A percentile compares a stretch with the other conserved stretches of the same genome.
phyloP scores from a whole-genome alignment of 2,888 invertebrate species.

The Glaucopsyche alexis region DNA sequence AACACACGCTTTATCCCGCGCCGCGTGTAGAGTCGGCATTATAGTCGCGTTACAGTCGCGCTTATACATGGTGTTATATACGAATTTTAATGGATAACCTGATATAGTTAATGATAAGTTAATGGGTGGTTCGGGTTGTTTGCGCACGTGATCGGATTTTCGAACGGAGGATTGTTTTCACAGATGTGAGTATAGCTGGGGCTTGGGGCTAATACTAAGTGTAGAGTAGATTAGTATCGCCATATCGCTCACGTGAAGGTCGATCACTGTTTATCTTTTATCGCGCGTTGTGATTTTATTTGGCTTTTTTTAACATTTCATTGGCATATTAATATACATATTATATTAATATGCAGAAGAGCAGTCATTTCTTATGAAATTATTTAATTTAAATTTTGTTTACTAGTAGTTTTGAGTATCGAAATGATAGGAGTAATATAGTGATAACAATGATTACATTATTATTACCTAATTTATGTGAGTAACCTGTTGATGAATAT shows the following conservation, averaged over 20 bases:
- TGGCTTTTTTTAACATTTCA: background rate
- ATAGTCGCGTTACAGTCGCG: constrained; percentile 32
- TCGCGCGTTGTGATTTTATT: constrained; percentile 40
- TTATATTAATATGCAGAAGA: background rate
- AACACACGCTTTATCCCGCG: constrained; percentile 55
- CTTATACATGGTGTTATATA: constrained; percentile 26
- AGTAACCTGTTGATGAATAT: background rate
- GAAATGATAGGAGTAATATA: no score
- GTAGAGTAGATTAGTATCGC: constrained; percentile 17
- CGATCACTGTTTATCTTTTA: constrained; percentile 62
- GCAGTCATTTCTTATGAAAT: no score
- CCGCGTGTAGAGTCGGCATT: constrained; percentile 35
- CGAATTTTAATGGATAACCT: constrained; percentile 33
- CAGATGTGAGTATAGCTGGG: constrained; percentile 56
- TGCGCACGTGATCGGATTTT: constrained; percentile 69
- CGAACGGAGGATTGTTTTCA: constrained; percentile 49
- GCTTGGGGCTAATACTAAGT: constrained; percentile 23
- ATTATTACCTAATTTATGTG: no score
- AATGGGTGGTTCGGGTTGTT: constrained; percentile 59
- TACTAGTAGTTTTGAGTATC: no score
- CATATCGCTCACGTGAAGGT: constrained; percentile 51
- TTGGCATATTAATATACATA: background rate
- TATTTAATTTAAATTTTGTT: no score
- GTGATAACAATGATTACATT: no score
- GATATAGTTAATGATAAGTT: constrained; percentile 63